Base-by-base conservation (phyloP, 2,113 vertebrate species). In the Osmerus eperlanus region DNA sequence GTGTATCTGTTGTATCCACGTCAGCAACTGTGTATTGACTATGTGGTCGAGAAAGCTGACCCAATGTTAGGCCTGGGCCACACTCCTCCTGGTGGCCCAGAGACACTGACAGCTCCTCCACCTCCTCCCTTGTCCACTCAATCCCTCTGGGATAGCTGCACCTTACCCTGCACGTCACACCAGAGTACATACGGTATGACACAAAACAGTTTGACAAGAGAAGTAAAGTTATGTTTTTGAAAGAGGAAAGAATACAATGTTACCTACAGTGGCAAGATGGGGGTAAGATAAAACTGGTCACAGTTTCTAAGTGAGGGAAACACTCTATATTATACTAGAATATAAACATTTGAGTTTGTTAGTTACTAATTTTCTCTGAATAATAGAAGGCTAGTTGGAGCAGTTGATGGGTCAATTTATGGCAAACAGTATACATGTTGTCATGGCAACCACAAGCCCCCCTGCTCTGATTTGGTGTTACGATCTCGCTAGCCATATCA, bases 31-130 rank as follows among this genome's bases (percentile, higher is more conserved):
- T n/a, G 12, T 70, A 9, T 23, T 62, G n/a, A 15, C 23, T 62
- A 12, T 28, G 23, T 28, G 63, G 25, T 36, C 3, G 21, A n/a
- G 68, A 53, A 11, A 54, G 71, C n/a, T 16, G n/a, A 72, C 52
- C n/a, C 23, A 14, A 11, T 62, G 60, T 62, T 28, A 19, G 14
- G 25, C 28, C 56, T 12, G 13, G 51, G 70, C 62, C 28, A 28
- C 52, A 62, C 41, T 56, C 70, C 70, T 72, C 23, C 60, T 56
- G 60, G 51, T 73, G 41, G 28, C 19, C 8, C 70, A 18, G 15
- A 19, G 58, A 54, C 41, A 47, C 41, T 47, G 41, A 47, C 83
- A 92, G 81, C 70, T 82, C 75, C 4, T 86, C 76, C 82, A 88
- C 73, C 78, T 89, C 84, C 83, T 73, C 83, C 71, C 63, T 85